Conservation (phyloP, 2,888 invertebrate species). For the Nomada lathburiana region DNA sequence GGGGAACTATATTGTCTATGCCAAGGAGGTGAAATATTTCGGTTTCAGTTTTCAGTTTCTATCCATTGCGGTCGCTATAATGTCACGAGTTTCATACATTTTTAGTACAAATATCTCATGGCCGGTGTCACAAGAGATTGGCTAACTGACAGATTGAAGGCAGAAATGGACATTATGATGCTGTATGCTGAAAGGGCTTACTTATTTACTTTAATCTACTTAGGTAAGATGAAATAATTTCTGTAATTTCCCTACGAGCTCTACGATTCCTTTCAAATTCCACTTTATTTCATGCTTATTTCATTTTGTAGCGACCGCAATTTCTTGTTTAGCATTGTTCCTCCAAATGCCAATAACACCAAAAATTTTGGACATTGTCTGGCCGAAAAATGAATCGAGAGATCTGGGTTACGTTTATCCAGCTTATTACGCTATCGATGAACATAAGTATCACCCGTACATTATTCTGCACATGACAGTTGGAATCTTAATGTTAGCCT, state of each 20-base stretch:
- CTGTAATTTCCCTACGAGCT: background rate
- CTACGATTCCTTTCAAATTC: too few species aligned
- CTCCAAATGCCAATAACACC: background rate
- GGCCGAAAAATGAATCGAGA: constrained; percentile 17
- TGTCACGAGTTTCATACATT: background rate
- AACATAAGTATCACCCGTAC: background rate
- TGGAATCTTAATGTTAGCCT: background rate
- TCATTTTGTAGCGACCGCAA: background rate
- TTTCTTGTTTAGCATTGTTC: background rate
- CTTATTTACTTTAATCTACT: background rate
- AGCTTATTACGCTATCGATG: constrained; percentile 5
- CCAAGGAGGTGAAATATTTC: background rate
- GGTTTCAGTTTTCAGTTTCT: background rate
- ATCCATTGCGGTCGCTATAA: background rate
- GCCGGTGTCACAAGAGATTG: constrained; percentile 1
- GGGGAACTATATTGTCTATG: background rate
- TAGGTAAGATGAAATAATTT: background rate
- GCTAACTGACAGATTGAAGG: background rate
- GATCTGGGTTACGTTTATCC: background rate
- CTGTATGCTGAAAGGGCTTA: constrained; percentile 3
- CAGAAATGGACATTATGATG: background rate
- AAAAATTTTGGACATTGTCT: constrained; percentile 4
- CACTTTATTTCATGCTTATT: too few species aligned
- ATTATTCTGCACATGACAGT: background rate
- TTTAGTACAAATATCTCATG: constrained; percentile 14